phyloP scores from a whole-genome alignment of 2,888 invertebrate species.

The Lepidocyrtoides sp. region DNA sequence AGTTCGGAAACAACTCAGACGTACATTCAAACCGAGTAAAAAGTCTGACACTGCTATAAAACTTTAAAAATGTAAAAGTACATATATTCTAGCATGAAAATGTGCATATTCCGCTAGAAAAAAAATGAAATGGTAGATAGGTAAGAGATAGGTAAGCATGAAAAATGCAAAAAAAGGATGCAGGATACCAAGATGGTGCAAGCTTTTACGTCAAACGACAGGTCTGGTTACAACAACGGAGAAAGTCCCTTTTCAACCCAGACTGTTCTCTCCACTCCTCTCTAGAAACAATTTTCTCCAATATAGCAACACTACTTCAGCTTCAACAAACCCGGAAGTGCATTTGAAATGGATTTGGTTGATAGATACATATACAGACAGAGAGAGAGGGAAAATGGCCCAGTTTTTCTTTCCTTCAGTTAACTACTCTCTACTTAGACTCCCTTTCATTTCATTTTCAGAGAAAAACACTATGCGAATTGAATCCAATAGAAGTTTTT shows the following conservation, averaged over 20 bases:
- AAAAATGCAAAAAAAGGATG: neutral
- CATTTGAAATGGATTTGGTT: neutral
- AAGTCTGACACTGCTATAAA: neutral
- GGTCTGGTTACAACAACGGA: neutral
- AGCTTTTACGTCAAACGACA: neutral
- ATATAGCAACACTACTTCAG: neutral
- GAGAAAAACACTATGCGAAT: neutral
- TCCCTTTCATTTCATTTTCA: neutral
- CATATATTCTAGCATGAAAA: neutral
- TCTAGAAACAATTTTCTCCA: neutral
- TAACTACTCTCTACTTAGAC: neutral
- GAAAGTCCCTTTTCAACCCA: neutral
- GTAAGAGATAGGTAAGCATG: too few species aligned
- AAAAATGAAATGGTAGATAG: too few species aligned
- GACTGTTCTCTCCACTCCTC: neutral
- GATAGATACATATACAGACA: too few species aligned
- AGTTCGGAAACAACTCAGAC: too few species aligned
- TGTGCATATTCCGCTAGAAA: too few species aligned
- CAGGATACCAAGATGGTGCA: neutral
- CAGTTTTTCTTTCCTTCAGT: slow-evolving; percentile 15
- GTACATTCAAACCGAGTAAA: neutral
- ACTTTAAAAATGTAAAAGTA: neutral
- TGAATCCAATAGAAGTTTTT: too few species aligned
- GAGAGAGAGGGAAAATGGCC: slow-evolving; percentile 9
- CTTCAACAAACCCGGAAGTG: slow-evolving; percentile 14